Evolutionary conservation across 2,113 vertebrate species (phyloP), one percentile per base, ranked within the genome.

Genomic region (Hepsetus odoe): DNA sequence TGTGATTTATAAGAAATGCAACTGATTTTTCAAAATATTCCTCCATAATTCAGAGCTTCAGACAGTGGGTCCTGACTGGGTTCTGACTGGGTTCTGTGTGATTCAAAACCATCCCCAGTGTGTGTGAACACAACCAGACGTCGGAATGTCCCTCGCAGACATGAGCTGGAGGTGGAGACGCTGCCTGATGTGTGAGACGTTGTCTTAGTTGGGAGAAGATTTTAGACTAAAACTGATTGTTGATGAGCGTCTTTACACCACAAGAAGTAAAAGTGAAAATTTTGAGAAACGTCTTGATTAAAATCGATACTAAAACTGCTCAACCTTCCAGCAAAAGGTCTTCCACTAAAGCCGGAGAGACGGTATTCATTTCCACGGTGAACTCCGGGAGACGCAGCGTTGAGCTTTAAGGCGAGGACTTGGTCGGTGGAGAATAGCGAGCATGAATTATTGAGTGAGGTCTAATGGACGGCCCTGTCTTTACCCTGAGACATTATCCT

Each of bases 361-460:
- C 38, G 13, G 71, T 74, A 80, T 80, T 80, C 14, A 74, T 79
- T 83, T 72, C 71, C 38, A 58, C 59, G 18, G 49, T 74, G 76
- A 35, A 58, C 42, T 18, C 26, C 86, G 83, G n/a, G 80, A 13
- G 40, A 44, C 46, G 38, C 44, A 26, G 84, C 80, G 80, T 87
- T 88, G 30, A 80, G 86, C 80, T 84, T 76, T 80, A 59, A 82
- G 79, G 87, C 64, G 72, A 83, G 76, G 72, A 38, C 85, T 72
- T 53, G 61, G 61, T 80, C 80, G 80, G 46, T 76, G 85, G 68
- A 76, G 71, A 74, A 67, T 68, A 22, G 32, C 20, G 32, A 49
- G 53, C 84, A 88, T 90, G 88, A 91, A 91, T 90, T 87, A 91
- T 92, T 88, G 85, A 91, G 88, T 55, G 72, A 82, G 86, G 69